Evolutionary conservation across 2,113 vertebrate genomes (phyloP).

Genomic region (Mesocricetus auratus): DNA sequence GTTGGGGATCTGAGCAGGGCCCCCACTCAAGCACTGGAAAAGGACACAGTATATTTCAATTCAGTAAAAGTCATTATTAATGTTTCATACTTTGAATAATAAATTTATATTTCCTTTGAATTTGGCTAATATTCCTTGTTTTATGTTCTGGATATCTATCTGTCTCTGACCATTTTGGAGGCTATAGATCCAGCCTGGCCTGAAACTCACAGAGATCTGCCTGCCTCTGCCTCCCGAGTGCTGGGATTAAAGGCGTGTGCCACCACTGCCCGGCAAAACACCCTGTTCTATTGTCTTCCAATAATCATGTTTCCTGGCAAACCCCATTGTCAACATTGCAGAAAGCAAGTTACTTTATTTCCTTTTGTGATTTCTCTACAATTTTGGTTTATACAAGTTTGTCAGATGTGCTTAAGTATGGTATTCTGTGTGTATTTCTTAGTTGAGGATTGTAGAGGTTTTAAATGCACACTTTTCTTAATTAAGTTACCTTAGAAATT

Average conservation of each 20-base stretch:
- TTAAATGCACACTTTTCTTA: background rate
- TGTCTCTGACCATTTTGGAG: background rate
- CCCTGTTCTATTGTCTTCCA: background rate
- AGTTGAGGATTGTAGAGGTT: background rate
- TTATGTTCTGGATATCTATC: background rate
- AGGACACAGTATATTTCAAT: background rate
- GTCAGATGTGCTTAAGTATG: background rate
- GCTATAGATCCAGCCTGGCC: too few species aligned
- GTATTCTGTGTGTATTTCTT: background rate
- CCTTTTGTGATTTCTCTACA: background rate
- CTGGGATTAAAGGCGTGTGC: too few species aligned
- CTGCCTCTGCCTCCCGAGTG: too few species aligned
- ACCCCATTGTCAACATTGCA: too few species aligned
- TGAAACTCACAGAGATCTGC: too few species aligned
- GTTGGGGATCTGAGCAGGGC: too few species aligned
- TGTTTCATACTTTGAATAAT: background rate
- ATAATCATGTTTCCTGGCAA: background rate
- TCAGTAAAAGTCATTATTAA: background rate
- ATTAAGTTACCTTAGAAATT: background rate
- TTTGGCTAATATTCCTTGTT: background rate
- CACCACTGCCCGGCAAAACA: too few species aligned
- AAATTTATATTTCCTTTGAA: background rate
- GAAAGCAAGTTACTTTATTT: background rate
- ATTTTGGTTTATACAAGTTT: background rate
- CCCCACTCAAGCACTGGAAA: too few species aligned